Percentiles rank a stretch among this genome's conserved stretches.
These are phyloP conservation scores for Morpho deidamia DNA, from an alignment of 2,888 invertebrate species.

Conservation along the genomic window DNA sequence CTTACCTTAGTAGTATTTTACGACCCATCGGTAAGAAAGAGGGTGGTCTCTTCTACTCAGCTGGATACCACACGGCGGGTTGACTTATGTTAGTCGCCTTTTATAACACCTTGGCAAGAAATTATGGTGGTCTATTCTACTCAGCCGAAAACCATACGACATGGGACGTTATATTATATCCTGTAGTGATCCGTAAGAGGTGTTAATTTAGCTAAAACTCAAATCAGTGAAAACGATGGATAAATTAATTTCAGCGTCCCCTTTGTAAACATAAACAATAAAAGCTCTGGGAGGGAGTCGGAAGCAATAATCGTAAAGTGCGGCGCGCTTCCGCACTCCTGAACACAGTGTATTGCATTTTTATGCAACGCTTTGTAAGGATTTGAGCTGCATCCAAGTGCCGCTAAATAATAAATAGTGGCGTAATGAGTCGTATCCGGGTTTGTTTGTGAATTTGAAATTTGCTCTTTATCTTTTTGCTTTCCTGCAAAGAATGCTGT, in stretches of 20 bases:
- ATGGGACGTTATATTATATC: too few relatives aligned
- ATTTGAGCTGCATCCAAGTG: constrained; percentile 50
- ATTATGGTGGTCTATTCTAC: too few relatives aligned
- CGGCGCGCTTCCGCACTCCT: constrained; percentile 45
- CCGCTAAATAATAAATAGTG: constrained; percentile 31
- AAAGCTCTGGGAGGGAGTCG: constrained; percentile 45
- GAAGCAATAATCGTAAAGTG: constrained; percentile 65
- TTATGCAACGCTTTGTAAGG: constrained; percentile 47
- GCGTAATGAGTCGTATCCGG: constrained; percentile 28
- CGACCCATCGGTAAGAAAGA: too few relatives aligned
- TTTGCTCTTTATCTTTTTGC: constrained; percentile 4
- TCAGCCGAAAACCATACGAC: too few relatives aligned
- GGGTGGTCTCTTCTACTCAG: too few relatives aligned
- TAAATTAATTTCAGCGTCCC: constrained; percentile 31
- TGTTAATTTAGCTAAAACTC: too few relatives aligned
- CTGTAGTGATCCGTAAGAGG: too few relatives aligned
- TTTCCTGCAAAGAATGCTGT: too few relatives aligned
- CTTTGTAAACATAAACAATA: constrained; percentile 48
- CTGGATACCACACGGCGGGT: too few relatives aligned
- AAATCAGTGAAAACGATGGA: background rate
- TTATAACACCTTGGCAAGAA: too few relatives aligned
- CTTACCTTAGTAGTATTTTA: too few relatives aligned
- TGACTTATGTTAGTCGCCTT: too few relatives aligned
- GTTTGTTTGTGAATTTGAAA: constrained; percentile 18
- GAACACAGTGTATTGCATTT: constrained; percentile 36